A percentile compares a stretch with the other conserved stretches of the same genome.
Conservation (phyloP, 2,888 invertebrate species). For the Mayetiola destructor region DNA sequence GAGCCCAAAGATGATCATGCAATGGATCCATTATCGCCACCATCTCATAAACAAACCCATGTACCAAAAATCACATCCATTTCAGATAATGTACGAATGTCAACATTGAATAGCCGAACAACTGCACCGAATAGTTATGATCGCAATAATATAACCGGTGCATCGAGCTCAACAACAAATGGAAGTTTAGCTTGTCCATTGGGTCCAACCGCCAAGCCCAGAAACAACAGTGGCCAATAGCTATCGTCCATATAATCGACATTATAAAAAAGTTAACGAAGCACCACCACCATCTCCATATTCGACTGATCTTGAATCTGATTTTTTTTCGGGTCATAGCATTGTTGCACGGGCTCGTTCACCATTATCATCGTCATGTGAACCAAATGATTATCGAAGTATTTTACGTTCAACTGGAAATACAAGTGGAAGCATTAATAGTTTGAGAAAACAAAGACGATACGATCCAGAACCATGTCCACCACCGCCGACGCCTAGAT, state of each 20-base stretch:
- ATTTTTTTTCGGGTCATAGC: slow-evolving; percentile 47
- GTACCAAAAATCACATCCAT: slow-evolving; percentile 36
- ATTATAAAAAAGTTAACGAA: slow-evolving; percentile 61
- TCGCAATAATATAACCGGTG: slow-evolving; percentile 55
- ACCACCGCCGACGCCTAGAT: slow-evolving; percentile 60
- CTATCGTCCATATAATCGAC: slow-evolving; percentile 54
- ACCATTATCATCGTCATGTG: slow-evolving; percentile 18
- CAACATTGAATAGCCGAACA: slow-evolving; percentile 46
- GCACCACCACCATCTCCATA: slow-evolving; percentile 91
- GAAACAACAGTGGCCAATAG: slow-evolving; percentile 47
- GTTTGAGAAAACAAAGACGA: slow-evolving; percentile 33
- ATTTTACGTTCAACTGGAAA: slow-evolving; percentile 17
- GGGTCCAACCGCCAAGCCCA: slow-evolving; percentile 67
- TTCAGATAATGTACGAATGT: slow-evolving; percentile 46
- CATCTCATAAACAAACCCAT: slow-evolving; percentile 27
- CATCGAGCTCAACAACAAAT: slow-evolving; percentile 35
- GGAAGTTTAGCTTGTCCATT: slow-evolving; percentile 53
- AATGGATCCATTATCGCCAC: slow-evolving; percentile 49
- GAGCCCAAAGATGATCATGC: slow-evolving; percentile 47
- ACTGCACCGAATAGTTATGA: slow-evolving; percentile 48
- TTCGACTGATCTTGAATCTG: slow-evolving; percentile 72
- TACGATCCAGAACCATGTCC: slow-evolving; percentile 57
- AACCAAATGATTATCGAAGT: slow-evolving; percentile 14
- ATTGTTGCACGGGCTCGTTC: slow-evolving; percentile 27
- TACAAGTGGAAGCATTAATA: slow-evolving; percentile 30